These are phyloP conservation scores for Himalopsyche phryganea DNA, from an alignment of 1,140 invertebrate genomes.

Conservation along the genomic window DNA sequence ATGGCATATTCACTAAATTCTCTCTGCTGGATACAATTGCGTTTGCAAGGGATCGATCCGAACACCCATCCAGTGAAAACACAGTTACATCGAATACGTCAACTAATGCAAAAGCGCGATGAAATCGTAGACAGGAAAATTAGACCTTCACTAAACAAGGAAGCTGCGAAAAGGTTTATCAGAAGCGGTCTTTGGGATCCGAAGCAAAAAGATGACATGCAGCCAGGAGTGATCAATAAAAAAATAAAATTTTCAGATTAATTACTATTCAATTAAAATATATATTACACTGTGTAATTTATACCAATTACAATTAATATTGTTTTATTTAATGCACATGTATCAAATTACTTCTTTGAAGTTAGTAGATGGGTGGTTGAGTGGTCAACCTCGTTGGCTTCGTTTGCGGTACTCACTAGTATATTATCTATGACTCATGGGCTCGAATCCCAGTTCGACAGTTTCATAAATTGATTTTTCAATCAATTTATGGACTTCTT, in stretches of 20 bases:
- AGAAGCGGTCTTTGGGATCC: constrained; percentile 55
- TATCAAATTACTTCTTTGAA: too few species aligned
- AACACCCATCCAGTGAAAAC: constrained; percentile 54
- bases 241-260: constrained; percentile 42
- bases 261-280: neutral
- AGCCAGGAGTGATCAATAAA: constrained; percentile 38
- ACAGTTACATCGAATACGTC: constrained; percentile 55
- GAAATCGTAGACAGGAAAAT: constrained; percentile 53
- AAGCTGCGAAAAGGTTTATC: constrained; percentile 57
- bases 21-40: constrained; percentile 58
- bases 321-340: too few species aligned
- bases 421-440: too few species aligned
- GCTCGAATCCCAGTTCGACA: too few species aligned
- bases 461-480: too few species aligned
- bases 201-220: constrained; percentile 27
- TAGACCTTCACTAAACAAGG: constrained; percentile 53
- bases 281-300: too few species aligned
- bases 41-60: constrained; percentile 55
- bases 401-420: too few species aligned
- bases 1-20: constrained; percentile 56
- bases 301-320: too few species aligned
- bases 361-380: too few species aligned
- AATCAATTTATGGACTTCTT: too few species aligned
- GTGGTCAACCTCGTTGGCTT: too few species aligned
- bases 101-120: constrained; percentile 58